Percentiles rank a stretch among this genome's conserved stretches.
Evolutionary conservation across 2,113 vertebrate species (phyloP).

Genomic region (Dicerorhinus sumatrensis): DNA sequence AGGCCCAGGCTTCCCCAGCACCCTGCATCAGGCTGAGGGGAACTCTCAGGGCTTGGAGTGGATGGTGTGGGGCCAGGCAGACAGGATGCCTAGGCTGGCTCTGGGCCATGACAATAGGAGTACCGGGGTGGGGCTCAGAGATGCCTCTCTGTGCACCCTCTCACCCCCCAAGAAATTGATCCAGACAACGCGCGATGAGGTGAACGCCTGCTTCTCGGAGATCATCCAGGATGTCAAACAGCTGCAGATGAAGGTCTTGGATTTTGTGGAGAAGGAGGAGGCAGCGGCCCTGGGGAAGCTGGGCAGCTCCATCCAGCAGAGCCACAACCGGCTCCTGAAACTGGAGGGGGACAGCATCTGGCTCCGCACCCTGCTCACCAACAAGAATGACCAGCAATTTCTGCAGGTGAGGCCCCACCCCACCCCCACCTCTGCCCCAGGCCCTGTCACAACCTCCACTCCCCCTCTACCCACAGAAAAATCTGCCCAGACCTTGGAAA

Average conservation of each 20-base stretch:
- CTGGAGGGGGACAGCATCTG: constrained; percentile 65
- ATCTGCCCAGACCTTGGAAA: background rate
- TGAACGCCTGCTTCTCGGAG: constrained; percentile 73
- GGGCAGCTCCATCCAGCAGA: constrained; percentile 74
- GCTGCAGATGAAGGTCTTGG: constrained; percentile 75
- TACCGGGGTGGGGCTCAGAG: background rate
- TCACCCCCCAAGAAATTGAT: constrained; percentile 62
- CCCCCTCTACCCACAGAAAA: background rate
- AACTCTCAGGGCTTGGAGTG: background rate
- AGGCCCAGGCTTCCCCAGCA: background rate
- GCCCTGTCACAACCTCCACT: background rate
- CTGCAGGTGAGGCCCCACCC: constrained; percentile 20
- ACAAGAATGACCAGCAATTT: constrained; percentile 67
- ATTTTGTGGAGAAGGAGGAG: constrained; percentile 81
- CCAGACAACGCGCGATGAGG: constrained; percentile 65
- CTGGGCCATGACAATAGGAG: fast-evolving
- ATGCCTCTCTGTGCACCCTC: background rate
- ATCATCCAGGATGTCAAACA: constrained; percentile 72
- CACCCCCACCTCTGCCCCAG: background rate
- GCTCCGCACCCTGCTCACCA: constrained; percentile 47
- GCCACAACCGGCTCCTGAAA: constrained; percentile 60
- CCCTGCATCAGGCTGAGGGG: background rate
- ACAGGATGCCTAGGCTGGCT: background rate
- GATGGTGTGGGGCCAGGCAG: background rate
- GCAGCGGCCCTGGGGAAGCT: constrained; percentile 55